Percentiles rank a stretch among this genome's conserved stretches.
These are phyloP conservation scores for Enteromius thamalakanensis DNA, from an alignment of 2,797 vertebrate genomes.

Conservation along the genomic window DNA sequence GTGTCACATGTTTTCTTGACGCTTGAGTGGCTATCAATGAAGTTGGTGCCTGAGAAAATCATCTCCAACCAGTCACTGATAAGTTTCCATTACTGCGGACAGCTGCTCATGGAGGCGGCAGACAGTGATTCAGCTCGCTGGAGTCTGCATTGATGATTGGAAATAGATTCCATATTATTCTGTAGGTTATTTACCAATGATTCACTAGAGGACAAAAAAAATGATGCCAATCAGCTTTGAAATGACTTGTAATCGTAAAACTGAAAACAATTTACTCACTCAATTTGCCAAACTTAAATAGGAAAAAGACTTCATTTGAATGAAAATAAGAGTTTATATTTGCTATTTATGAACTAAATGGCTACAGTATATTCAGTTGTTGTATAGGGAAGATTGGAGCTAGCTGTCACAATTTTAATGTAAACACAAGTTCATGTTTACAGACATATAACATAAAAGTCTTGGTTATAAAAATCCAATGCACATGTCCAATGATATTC, in stretches of 20 bases:
- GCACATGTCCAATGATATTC: neutral
- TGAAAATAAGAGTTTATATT: neutral
- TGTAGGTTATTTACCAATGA: constrained; percentile 7
- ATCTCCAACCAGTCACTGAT: neutral
- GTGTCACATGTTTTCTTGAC: neutral
- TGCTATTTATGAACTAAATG: neutral
- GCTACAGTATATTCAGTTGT: neutral
- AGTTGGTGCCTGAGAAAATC: constrained; percentile 13
- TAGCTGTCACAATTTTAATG: neutral
- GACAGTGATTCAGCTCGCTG: constrained; percentile 40
- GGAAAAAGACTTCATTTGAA: constrained; percentile 1
- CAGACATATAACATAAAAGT: neutral
- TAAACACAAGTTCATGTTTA: neutral
- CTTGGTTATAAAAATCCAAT: neutral
- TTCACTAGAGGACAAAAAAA: constrained; percentile 1
- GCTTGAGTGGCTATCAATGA: neutral
- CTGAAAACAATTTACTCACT: neutral
- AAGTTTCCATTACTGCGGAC: neutral
- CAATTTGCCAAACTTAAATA: constrained; percentile 8
- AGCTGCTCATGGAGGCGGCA: constrained; percentile 5
- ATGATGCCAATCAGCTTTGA: constrained; percentile 16
- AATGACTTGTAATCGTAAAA: neutral
- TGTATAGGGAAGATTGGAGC: neutral
- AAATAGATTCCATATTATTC: constrained; percentile 34
- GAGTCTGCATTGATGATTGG: constrained; percentile 25